Percentiles rank a stretch among this genome's conserved stretches.
phyloP scores from a whole-genome alignment of 2,797 vertebrate genomes.

The Pantherophis vulpinus region DNA sequence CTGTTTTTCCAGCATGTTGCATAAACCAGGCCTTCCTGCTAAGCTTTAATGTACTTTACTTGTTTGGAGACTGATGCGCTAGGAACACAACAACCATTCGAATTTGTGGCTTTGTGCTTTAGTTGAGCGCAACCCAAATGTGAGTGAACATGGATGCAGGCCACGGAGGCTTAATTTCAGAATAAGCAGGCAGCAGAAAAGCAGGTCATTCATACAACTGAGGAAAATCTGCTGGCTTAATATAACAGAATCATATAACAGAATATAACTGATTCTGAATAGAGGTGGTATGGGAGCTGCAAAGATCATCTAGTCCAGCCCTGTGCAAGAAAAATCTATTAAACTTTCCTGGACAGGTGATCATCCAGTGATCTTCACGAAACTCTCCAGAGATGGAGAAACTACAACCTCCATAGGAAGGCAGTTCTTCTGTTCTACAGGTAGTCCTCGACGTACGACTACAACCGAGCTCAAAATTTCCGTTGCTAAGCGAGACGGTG shows the following conservation, averaged over 20 bases:
- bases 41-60: background rate
- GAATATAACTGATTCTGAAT: background rate
- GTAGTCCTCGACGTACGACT: no score
- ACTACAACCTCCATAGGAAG: background rate
- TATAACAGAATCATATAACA: background rate
- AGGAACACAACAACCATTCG: background rate
- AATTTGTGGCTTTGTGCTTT: background rate
- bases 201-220: background rate
- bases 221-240: background rate
- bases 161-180: background rate
- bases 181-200: background rate
- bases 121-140: background rate
- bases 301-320: background rate
- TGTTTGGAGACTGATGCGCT: background rate
- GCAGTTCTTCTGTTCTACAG: background rate
- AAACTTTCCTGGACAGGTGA: background rate
- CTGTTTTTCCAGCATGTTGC: background rate
- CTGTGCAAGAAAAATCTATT: background rate
- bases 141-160: background rate
- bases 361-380: background rate
- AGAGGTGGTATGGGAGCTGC: background rate
- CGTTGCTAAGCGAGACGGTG: no score
- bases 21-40: background rate
- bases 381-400: background rate
- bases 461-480: no score